These are phyloP conservation scores for Ichneumoninae sp. DNA, from an alignment of 2,888 invertebrate species.

Conservation along the genomic window DNA sequence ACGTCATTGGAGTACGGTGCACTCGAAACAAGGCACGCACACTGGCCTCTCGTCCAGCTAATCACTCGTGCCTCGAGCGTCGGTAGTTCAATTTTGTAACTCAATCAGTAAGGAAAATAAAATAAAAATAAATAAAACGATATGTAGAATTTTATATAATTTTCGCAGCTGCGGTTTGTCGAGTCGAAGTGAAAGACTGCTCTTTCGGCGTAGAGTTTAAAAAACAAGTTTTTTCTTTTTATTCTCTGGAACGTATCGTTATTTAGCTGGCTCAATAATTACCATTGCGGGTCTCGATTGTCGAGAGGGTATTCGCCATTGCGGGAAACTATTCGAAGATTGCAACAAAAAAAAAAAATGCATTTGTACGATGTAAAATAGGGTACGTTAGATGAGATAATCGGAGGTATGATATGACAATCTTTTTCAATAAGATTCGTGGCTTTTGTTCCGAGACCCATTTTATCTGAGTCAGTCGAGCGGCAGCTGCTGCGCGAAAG, in stretches of 20 bases:
- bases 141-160: constrained; percentile 7
- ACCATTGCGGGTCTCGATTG: neutral
- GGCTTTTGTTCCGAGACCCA: neutral
- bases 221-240: neutral
- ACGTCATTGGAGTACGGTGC: constrained; percentile 6
- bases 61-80: neutral
- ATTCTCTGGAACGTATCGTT: neutral
- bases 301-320: neutral
- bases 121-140: neutral
- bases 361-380: neutral
- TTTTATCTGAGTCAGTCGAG: neutral
- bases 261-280: neutral
- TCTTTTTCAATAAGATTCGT: constrained; percentile 1
- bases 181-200: neutral
- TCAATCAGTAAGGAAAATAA: neutral
- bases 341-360: neutral
- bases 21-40: neutral
- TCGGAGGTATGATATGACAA: neutral
- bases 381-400: neutral
- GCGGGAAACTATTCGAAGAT: neutral
- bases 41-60: neutral
- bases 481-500: neutral
- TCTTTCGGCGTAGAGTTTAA: neutral
- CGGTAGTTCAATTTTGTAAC: neutral
- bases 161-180: neutral